Conservation (phyloP, 2,113 vertebrate genomes). For the Corapipo altera region DNA sequence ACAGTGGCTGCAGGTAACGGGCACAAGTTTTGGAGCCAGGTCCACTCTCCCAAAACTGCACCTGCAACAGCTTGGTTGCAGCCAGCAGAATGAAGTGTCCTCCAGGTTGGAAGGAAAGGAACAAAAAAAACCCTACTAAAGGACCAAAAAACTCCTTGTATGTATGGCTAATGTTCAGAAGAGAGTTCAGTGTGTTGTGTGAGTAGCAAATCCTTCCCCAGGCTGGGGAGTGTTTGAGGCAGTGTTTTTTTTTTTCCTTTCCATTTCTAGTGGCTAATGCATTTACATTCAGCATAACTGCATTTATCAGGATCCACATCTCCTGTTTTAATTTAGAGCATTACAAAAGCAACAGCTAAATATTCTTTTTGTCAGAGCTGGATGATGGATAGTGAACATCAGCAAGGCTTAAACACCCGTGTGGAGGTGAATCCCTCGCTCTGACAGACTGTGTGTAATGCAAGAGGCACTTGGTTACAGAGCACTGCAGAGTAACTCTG, state of each 20-base stretch:
- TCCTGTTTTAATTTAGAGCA: background rate
- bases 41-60: background rate
- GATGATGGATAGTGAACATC: background rate
- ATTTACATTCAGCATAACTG: background rate
- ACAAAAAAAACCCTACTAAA: background rate
- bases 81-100: background rate
- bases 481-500: background rate
- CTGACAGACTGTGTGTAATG: constrained; percentile 14
- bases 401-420: background rate
- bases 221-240: background rate
- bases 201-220: background rate
- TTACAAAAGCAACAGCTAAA: background rate
- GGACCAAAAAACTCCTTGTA: background rate
- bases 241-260: background rate
- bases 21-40: background rate
- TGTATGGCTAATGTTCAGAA: background rate
- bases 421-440: background rate
- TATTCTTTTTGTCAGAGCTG: background rate
- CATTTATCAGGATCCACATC: background rate
- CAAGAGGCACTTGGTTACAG: constrained; percentile 29
- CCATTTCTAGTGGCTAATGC: background rate
- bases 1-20: background rate
- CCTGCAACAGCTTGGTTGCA: background rate
- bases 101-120: background rate
- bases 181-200: background rate